Conservation (phyloP, 1,140 invertebrate genomes). For the Lepidurus arcticus region DNA sequence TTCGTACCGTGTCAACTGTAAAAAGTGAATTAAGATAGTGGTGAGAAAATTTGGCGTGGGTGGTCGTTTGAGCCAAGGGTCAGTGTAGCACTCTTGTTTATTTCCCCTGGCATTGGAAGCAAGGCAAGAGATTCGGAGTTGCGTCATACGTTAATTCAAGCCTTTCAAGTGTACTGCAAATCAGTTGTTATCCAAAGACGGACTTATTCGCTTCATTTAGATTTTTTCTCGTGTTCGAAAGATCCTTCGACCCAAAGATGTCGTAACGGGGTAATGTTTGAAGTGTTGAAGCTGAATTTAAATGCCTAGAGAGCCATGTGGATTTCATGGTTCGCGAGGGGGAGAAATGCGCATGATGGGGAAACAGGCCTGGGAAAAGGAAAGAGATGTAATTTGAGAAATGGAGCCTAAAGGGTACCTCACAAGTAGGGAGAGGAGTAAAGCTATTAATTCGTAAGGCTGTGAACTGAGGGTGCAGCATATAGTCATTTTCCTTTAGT, state of each 20-base stretch:
- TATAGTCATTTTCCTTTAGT: background rate
- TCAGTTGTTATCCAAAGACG: too few species aligned
- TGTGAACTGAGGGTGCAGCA: background rate
- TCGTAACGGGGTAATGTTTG: background rate
- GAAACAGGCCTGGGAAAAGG: constrained; percentile 11
- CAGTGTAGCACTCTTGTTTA: background rate
- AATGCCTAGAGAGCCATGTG: background rate
- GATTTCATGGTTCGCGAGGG: constrained; percentile 17
- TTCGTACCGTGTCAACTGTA: too few species aligned
- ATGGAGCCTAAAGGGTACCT: constrained; percentile 6
- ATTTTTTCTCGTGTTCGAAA: background rate
- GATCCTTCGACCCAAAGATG: background rate
- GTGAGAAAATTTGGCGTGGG: too few species aligned
- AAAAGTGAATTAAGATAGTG: too few species aligned
- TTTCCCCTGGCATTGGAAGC: background rate
- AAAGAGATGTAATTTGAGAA: constrained; percentile 15
- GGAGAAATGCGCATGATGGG: background rate
- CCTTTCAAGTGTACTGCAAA: background rate
- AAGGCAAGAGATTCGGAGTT: background rate
- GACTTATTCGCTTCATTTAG: too few species aligned
- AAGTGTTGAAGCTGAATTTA: background rate
- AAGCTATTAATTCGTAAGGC: constrained; percentile 3
- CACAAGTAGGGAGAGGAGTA: background rate
- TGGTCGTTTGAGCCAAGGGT: background rate
- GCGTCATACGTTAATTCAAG: background rate